Percentiles rank a stretch among this genome's conserved stretches.
Evolutionary conservation across 2,888 invertebrate genomes (phyloP).

Genomic region (Drosophila flavopinicola): DNA sequence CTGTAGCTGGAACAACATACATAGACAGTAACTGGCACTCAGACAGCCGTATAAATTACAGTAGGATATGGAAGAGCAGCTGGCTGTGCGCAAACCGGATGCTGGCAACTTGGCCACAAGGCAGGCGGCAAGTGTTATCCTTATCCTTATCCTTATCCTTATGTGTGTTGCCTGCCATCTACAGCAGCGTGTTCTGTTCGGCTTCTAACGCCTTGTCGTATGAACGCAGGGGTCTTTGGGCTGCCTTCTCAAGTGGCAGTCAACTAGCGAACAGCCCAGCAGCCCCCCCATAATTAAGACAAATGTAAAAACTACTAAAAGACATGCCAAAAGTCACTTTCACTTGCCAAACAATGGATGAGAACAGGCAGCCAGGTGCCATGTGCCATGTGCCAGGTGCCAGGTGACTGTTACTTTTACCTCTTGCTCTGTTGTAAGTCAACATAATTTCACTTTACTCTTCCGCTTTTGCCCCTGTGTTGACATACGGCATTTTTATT

Average conservation of each 20-base stretch:
- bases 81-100: conserved; percentile 27
- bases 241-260: conserved; percentile 44
- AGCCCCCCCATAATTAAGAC: conserved; percentile 65
- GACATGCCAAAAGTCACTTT: conserved; percentile 52
- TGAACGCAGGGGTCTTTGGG: conserved; percentile 22
- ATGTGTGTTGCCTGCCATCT: conserved; percentile 23
- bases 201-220: conserved; percentile 6
- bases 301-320: conserved; percentile 71
- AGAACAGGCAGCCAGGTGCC: conserved; percentile 6
- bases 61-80: conserved; percentile 57
- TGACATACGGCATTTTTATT: conserved; percentile 51
- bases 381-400: conserved; percentile 9
- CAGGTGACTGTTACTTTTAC: conserved; percentile 19
- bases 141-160: too few species aligned
- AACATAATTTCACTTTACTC: conserved; percentile 65
- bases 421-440: conserved; percentile 52
- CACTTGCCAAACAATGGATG: conserved; percentile 46
- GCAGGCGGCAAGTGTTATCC: conserved; percentile 25
- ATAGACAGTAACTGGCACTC: conserved; percentile 32
- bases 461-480: conserved; percentile 37
- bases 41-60: conserved; percentile 68
- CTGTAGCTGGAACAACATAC: neutral
- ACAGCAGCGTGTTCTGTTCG: conserved; percentile 18
- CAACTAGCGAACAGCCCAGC: too few species aligned
- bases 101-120: conserved; percentile 27